Evolutionary conservation across 1,140 invertebrate species (phyloP).

Genomic region (Chionoecetes opilio): DNA sequence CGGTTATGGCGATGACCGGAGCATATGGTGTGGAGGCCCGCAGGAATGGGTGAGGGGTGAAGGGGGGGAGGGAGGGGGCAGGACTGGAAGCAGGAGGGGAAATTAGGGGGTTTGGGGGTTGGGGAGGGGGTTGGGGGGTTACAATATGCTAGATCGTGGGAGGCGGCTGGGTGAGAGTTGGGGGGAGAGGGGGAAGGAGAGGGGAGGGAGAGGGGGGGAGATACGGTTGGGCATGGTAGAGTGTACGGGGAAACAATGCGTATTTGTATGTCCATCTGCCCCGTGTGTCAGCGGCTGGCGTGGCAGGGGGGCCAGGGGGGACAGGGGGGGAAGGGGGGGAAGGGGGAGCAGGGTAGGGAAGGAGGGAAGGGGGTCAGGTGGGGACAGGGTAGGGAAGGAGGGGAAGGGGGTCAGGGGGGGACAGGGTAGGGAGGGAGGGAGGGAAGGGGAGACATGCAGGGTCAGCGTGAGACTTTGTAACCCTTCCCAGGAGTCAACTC

Average conservation of each 20-base stretch:
- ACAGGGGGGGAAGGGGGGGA: too few species aligned
- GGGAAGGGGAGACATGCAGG: not conserved
- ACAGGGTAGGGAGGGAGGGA: slow-evolving; percentile 9
- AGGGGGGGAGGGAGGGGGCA: not conserved
- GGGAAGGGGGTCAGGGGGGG: not conserved
- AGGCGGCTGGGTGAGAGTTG: not conserved
- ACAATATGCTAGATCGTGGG: not conserved
- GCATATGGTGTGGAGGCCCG: not conserved
- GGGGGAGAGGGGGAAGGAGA: not conserved
- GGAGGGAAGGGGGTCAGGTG: not conserved
- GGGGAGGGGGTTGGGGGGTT: not conserved
- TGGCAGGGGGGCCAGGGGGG: not conserved
- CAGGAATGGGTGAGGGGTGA: slow-evolving; percentile 27
- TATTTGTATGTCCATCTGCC: slow-evolving; percentile 19
- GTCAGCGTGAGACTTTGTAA: too few species aligned
- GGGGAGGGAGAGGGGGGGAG: not conserved
- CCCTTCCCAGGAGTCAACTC: too few species aligned
- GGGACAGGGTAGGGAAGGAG: not conserved
- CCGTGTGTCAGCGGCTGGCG: not conserved
- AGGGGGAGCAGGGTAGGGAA: not conserved
- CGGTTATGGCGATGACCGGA: not conserved
- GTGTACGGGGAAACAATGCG: not conserved
- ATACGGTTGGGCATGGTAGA: not conserved
- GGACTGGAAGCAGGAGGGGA: not conserved
- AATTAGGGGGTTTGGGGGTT: not conserved